Evolutionary conservation across 2,113 vertebrate species (phyloP).

Genomic region (Mesocricetus auratus): DNA sequence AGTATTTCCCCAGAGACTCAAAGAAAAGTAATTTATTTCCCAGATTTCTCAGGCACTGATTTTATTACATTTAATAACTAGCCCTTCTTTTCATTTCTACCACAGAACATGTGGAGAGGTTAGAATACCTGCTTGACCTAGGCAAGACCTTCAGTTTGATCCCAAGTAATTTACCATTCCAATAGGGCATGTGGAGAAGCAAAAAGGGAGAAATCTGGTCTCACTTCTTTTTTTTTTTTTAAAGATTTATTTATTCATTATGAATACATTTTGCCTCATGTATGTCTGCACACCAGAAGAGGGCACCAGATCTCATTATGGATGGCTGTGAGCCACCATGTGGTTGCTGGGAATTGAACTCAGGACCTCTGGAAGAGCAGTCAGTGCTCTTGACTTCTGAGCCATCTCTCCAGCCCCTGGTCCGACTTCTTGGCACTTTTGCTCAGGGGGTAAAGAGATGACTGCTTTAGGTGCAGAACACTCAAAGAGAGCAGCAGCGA

Average conservation of each 20-base stretch:
- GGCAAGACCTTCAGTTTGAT: no score
- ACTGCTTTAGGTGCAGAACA: not conserved
- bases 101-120: not conserved
- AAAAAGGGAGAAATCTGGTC: not conserved
- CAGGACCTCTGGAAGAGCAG: no score
- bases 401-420: no score
- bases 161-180: not conserved
- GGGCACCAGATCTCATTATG: no score
- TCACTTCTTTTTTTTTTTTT: no score
- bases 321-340: no score
- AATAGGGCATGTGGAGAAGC: not conserved
- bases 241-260: no score
- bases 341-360: no score
- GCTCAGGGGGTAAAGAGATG: not conserved
- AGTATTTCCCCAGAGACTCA: constrained; percentile 26
- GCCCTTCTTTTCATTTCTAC: not conserved
- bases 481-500: not conserved
- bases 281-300: no score
- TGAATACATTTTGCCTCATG: no score
- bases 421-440: not conserved
- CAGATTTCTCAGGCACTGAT: constrained; percentile 10
- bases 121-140: not conserved
- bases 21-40: not conserved
- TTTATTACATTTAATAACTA: constrained; percentile 17
- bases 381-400: no score